Evolutionary conservation across 92 coral and sea anemone genomes (phyloP).

Genomic region (Phenganax stokvisi): DNA sequence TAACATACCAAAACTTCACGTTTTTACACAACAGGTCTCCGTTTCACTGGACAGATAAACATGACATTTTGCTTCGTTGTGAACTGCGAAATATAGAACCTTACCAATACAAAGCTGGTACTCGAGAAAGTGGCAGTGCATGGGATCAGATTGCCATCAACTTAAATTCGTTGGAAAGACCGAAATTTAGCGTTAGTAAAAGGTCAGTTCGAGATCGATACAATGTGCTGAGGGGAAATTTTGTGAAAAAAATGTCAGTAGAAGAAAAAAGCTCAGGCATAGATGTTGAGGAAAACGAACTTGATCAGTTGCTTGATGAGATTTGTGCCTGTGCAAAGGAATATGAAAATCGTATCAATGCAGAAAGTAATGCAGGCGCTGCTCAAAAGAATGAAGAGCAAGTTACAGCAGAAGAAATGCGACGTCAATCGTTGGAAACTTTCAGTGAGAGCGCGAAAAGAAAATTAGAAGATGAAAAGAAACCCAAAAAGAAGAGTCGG

Average conservation of each 20-base stretch:
- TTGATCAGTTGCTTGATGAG: too few species aligned
- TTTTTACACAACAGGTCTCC: conserved; percentile 5
- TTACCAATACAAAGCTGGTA: conserved; percentile 21
- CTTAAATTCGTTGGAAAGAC: conserved; percentile 4
- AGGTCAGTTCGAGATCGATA: conserved; percentile 27
- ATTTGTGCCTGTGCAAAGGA: too few species aligned
- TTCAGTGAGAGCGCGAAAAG: neutral
- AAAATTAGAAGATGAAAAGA: neutral
- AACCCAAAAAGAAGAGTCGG: neutral
- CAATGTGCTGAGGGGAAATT: conserved; percentile 16
- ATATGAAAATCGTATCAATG: too few species aligned
- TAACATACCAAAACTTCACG: neutral
- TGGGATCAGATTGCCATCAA: conserved; percentile 13
- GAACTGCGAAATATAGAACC: conserved; percentile 1
- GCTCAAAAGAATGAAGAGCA: neutral
- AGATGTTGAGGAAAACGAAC: too few species aligned
- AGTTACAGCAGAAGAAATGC: neutral
- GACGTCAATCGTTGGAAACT: neutral
- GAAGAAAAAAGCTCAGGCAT: neutral
- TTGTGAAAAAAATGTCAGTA: neutral
- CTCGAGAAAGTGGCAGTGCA: conserved; percentile 19
- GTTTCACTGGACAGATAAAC: conserved; percentile 17
- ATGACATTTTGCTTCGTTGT: neutral
- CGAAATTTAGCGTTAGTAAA: neutral
- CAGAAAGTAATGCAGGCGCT: too few species aligned